These are phyloP conservation scores for Theretra japonica DNA, from an alignment of 2,888 invertebrate genomes.

Conservation along the genomic window DNA sequence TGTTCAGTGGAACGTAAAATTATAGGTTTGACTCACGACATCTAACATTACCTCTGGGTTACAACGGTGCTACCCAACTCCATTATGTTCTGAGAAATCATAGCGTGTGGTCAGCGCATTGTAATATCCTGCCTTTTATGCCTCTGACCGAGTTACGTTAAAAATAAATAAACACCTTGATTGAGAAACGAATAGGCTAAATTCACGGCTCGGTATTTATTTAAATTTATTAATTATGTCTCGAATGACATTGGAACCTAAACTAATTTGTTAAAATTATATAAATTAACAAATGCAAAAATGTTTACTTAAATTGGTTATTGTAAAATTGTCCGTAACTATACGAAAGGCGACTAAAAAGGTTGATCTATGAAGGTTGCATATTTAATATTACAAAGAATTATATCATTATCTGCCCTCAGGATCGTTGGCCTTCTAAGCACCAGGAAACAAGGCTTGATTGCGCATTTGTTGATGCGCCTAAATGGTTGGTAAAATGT, in stretches of 20 bases:
- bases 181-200: slow-evolving; percentile 11
- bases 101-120: slow-evolving; percentile 43
- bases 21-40: slow-evolving; percentile 57
- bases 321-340: too few relatives aligned
- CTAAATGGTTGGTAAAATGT: slow-evolving; percentile 27
- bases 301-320: too few relatives aligned
- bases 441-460: neutral
- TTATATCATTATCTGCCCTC: neutral
- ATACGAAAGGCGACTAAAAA: too few relatives aligned
- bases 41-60: slow-evolving; percentile 47
- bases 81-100: slow-evolving; percentile 56
- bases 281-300: too few relatives aligned
- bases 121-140: slow-evolving; percentile 53
- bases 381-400: neutral
- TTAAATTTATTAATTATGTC: neutral
- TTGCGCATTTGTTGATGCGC: neutral
- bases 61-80: slow-evolving; percentile 47
- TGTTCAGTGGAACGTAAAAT: slow-evolving; percentile 65
- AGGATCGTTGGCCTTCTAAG: neutral
- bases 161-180: slow-evolving; percentile 28
- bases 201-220: too few relatives aligned
- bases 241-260: neutral
- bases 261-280: too few relatives aligned
- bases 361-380: too few relatives aligned
- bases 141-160: slow-evolving; percentile 40